phyloP scores from a whole-genome alignment of 2,888 invertebrate species.

The Saturnia pavonia region DNA sequence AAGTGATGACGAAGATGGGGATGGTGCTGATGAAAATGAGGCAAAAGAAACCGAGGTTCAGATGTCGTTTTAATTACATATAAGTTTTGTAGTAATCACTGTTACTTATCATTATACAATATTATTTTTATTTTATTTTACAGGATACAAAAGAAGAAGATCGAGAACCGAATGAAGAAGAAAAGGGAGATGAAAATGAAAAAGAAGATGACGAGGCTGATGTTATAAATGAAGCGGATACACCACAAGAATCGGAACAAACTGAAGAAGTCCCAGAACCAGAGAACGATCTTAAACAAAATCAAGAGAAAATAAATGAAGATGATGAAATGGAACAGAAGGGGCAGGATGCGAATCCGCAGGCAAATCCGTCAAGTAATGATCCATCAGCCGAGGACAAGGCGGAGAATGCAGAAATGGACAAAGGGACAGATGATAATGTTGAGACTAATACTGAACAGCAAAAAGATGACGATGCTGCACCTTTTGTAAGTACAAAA shows the following conservation, averaged over 20 bases:
- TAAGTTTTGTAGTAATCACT: background rate
- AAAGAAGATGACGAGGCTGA: constrained; percentile 35
- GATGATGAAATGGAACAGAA: constrained; percentile 70
- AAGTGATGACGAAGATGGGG: constrained; percentile 69
- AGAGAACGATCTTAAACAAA: constrained; percentile 64
- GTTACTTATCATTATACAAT: background rate
- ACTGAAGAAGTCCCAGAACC: constrained; percentile 50
- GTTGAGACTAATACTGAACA: constrained; percentile 75
- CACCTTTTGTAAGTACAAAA: constrained; percentile 61
- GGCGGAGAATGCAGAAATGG: constrained; percentile 76
- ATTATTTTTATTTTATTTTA: constrained; percentile 1
- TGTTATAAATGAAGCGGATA: constrained; percentile 29
- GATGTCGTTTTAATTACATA: background rate
- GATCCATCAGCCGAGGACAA: constrained; percentile 74
- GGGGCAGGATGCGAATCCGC: constrained; percentile 72
- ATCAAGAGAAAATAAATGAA: constrained; percentile 66
- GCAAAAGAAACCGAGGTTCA: constrained; percentile 39
- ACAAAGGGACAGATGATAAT: constrained; percentile 72
- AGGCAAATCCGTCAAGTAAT: constrained; percentile 75
- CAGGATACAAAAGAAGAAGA: constrained; percentile 48
- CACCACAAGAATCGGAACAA: constrained; percentile 48
- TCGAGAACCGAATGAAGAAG: constrained; percentile 34
- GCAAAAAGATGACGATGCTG: constrained; percentile 68
- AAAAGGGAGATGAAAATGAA: constrained; percentile 38
- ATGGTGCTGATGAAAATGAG: constrained; percentile 51